Evolutionary conservation across 2,113 vertebrate species (phyloP).

Genomic region (Sylvilagus bachmani): DNA sequence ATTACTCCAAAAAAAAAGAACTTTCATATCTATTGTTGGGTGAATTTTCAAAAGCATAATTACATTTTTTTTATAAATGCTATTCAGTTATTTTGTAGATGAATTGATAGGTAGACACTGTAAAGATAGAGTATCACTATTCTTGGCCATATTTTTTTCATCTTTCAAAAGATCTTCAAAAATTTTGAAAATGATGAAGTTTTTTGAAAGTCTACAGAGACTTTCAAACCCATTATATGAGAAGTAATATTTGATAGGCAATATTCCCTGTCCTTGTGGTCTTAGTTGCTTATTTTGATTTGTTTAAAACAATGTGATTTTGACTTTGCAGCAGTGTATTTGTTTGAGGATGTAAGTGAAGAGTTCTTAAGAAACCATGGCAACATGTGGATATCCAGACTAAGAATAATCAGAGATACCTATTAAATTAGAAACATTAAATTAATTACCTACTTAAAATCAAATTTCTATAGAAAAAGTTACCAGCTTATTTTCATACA

Average conservation of each 20-base stretch:
- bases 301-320: constrained; percentile 7
- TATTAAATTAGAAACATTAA: neutral
- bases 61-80: neutral
- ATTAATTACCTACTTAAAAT: constrained; percentile 25
- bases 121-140: neutral
- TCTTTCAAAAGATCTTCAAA: neutral
- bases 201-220: constrained; percentile 32
- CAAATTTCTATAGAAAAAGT: neutral
- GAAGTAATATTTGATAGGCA: constrained; percentile 4
- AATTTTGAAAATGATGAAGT: neutral
- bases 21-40: neutral
- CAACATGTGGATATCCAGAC: constrained; percentile 1
- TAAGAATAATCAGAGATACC: neutral
- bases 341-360: neutral
- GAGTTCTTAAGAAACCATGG: neutral
- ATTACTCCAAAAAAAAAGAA: neutral
- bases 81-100: constrained; percentile 33
- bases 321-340: neutral
- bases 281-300: neutral
- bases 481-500: neutral
- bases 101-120: neutral
- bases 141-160: constrained; percentile 47
- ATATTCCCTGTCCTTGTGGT: neutral
- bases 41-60: constrained; percentile 44
- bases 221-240: neutral